Conservation (phyloP, 2,888 invertebrate species). For the Zaprionus bogoriensis region DNA sequence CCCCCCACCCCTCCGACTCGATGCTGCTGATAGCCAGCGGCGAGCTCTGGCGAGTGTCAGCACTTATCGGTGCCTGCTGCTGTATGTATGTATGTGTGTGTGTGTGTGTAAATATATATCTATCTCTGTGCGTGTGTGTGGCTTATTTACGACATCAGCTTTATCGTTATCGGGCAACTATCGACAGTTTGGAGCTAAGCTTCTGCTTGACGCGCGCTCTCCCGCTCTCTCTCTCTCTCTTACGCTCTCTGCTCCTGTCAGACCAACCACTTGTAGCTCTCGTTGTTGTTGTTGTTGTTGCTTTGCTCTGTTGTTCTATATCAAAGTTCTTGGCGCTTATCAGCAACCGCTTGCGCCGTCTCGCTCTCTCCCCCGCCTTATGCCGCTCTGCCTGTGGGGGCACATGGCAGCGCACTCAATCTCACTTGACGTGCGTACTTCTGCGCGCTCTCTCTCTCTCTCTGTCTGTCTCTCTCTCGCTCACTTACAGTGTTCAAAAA, state of each 20-base stretch:
- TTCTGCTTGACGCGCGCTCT: neutral
- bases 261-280: slow-evolving; percentile 33
- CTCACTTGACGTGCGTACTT: neutral
- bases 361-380: neutral
- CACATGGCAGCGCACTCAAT: neutral
- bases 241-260: slow-evolving; percentile 23
- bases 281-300: slow-evolving; percentile 14
- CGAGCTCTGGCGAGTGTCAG: slow-evolving; percentile 27
- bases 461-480: neutral
- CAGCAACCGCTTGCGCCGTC: slow-evolving; percentile 27
- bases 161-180: slow-evolving; percentile 18
- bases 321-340: slow-evolving; percentile 55
- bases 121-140: neutral
- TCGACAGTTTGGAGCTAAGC: slow-evolving; percentile 2
- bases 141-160: slow-evolving; percentile 40
- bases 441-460: neutral
- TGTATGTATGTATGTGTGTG: slow-evolving; percentile 14
- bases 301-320: slow-evolving; percentile 33
- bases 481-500: neutral
- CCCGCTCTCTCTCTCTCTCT: neutral
- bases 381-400: neutral
- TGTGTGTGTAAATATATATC: neutral
- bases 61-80: slow-evolving; percentile 35
- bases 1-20: neutral
- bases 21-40: neutral